Base-by-base conservation (phyloP, 2,888 invertebrate species). In the Sabatieria punctata region DNA sequence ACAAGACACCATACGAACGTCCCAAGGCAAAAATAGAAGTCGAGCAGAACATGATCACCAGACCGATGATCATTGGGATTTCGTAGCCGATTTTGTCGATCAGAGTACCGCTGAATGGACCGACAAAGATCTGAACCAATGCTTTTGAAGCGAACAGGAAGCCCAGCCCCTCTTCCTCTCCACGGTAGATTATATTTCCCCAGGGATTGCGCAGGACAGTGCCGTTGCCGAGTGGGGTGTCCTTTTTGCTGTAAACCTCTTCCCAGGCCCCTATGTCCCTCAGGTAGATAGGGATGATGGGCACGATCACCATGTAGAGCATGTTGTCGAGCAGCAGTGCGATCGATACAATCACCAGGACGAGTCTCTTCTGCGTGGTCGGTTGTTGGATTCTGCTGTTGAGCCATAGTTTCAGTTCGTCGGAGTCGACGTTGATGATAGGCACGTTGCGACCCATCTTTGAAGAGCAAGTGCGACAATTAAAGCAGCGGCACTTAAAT, bases 301-400 rank as follows among this genome's bases (percentile, higher is more conserved):
- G 95, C 55, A 95, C 95, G 57, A 97, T 97, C 51, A 99, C 97
- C 97, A 99, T 99, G 72, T 97, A 99, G 60, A 99, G 71, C 97
- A 99, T 99, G 73, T 99, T 99, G 75, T 99, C 97, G 60, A 99
- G 74, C 41, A 99, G 75, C 56, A 99, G 72, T 1, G 97, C 97
- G 57, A 95, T 85, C 51, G 86, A 89, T 19, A 99, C 97, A 59
- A 97, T 93, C 43, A 95, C 82, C 54, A 97, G 73, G 56, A 97
- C 85, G 51, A 95, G 75, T 61, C 85, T 84, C 46, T 93, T 63
- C 52, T 63, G n/a, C n/a, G n/a, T n/a, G n/a, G n/a, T n/a, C n/a
- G n/a, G n/a, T n/a, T n/a, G n/a, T n/a, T n/a, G 40, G 39, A 52
- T 42, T 37, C 47, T 45, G 44, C 54, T 49, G 43, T 59, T 54